Percentiles rank a stretch among this genome's conserved stretches.
phyloP scores from a whole-genome alignment of 2,113 vertebrate species.

The Psittacara wagleri region DNA sequence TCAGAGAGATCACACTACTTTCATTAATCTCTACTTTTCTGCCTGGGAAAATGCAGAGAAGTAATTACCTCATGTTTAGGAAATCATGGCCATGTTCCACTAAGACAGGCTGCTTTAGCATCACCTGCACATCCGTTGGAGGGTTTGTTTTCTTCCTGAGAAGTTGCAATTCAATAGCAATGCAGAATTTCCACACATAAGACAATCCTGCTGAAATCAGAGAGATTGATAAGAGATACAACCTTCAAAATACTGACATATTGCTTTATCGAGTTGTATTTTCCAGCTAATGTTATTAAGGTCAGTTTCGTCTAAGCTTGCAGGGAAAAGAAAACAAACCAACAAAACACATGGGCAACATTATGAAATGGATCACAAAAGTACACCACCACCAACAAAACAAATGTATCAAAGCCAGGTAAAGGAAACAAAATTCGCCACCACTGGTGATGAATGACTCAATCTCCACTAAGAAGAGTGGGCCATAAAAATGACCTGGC shows the following conservation, averaged over 20 bases:
- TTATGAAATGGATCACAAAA: not conserved
- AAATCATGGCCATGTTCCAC: not conserved
- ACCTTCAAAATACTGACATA: not conserved
- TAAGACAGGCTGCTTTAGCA: not conserved
- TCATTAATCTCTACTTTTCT: not conserved
- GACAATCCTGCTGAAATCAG: not conserved
- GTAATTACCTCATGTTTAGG: not conserved
- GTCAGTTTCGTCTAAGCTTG: not conserved
- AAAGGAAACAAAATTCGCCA: not conserved
- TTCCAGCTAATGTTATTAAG: not conserved
- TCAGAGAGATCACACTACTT: not conserved
- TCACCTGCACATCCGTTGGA: not conserved
- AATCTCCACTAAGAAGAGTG: not conserved
- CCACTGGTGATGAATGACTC: not conserved
- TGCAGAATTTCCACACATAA: not conserved
- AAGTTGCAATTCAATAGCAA: not conserved
- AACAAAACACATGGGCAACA: not conserved
- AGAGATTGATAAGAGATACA: not conserved
- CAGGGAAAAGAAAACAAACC: not conserved
- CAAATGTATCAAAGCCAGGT: not conserved
- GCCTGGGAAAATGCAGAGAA: not conserved
- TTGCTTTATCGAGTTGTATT: not conserved
- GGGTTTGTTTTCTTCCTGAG: not conserved
- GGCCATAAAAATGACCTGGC: not conserved
- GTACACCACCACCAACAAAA: not conserved